These are phyloP conservation scores for Spinibarbus caldwelli DNA, from an alignment of 2,797 vertebrate genomes.

Conservation along the genomic window DNA sequence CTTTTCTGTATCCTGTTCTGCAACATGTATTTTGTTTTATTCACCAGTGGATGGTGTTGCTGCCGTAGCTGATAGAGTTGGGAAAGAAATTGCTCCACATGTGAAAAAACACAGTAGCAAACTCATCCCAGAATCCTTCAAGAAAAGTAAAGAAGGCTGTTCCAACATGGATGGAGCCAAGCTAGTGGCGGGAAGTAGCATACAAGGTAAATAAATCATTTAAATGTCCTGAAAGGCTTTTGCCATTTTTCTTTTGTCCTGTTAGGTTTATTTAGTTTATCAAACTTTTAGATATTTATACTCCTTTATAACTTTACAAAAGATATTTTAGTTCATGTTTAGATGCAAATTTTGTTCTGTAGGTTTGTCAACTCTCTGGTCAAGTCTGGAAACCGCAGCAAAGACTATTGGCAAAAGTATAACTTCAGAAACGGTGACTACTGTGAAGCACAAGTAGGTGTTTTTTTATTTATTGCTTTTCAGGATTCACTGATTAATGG, in stretches of 20 bases:
- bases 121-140: constrained; percentile 91
- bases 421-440: constrained; percentile 87
- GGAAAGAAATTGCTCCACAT: constrained; percentile 89
- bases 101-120: constrained; percentile 94
- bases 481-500: not conserved
- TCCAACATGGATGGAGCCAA: constrained; percentile 88
- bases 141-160: constrained; percentile 85
- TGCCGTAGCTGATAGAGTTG: constrained; percentile 84
- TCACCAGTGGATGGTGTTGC: constrained; percentile 89
- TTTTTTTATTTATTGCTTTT: not conserved
- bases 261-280: no score
- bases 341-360: constrained; percentile 1
- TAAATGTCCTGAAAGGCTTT: not conserved
- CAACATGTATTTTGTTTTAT: not conserved
- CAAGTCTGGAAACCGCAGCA: constrained; percentile 89
- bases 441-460: constrained; percentile 93
- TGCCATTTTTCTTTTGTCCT: not conserved
- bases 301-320: not conserved
- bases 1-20: not conserved
- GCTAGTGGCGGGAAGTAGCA: constrained; percentile 87
- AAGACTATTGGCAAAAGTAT: constrained; percentile 91
- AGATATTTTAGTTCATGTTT: not conserved
- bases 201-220: constrained; percentile 81
- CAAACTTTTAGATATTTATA: not conserved
- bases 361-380: constrained; percentile 93